Conservation (phyloP, 2,797 vertebrate species). For the Prunella strophiata region DNA sequence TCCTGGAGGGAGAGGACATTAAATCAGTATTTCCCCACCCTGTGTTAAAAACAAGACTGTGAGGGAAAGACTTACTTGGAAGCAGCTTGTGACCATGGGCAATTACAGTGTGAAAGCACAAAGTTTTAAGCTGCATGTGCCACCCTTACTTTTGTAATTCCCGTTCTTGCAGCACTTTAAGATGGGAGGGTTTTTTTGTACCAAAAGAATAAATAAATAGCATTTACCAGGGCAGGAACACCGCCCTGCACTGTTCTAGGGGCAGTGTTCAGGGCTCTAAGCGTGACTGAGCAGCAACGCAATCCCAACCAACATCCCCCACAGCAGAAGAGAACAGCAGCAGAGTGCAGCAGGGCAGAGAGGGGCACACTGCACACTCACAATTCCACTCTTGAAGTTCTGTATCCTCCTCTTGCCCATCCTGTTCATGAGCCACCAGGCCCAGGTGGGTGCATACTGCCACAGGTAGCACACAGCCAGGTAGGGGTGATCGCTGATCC, state of each 20-base stretch:
- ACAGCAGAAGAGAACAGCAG: background rate
- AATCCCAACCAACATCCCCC: background rate
- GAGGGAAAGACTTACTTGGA: background rate
- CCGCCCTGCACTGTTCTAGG: background rate
- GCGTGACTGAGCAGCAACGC: rapidly evolving
- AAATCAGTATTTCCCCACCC: background rate
- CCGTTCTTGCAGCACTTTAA: background rate
- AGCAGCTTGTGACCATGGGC: background rate
- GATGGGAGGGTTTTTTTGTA: background rate
- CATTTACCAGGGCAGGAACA: background rate
- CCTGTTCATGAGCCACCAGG: constrained; percentile 80
- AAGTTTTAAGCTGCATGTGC: background rate
- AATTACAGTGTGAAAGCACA: background rate
- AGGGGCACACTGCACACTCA: constrained; percentile 74
- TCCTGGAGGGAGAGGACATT: constrained; percentile 78
- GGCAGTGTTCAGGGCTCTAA: background rate
- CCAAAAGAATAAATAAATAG: background rate
- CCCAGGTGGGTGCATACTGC: constrained; percentile 91
- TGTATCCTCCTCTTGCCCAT: constrained; percentile 85
- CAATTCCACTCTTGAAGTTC: constrained; percentile 90
- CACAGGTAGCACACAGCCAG: constrained; percentile 84
- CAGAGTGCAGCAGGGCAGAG: background rate
- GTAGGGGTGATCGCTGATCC: constrained; percentile 89
- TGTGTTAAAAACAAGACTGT: background rate
- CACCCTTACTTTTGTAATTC: background rate